Base-by-base conservation (phyloP, 1,140 invertebrate genomes). In the Ruditapes philippinarum region DNA sequence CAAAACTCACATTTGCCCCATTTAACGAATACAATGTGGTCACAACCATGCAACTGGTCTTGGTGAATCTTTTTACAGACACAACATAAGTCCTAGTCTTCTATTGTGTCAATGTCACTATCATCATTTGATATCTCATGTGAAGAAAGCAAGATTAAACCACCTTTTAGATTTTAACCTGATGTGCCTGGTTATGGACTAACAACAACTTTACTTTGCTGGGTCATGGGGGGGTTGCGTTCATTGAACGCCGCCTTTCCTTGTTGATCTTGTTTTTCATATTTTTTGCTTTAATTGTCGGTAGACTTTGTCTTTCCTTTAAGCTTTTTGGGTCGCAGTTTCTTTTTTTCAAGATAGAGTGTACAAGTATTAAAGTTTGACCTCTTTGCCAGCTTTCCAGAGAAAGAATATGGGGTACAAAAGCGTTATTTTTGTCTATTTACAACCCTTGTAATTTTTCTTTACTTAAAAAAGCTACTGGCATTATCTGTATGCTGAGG, bases 1-100 rank as follows among this genome's bases (percentile, higher is more conserved):
- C 79, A 89, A 51, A 62, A 14, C 31, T 84, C 80, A 83, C 88
- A 89, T 38, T 84, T 17, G 11, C 33, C 70, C 80, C 80, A 83
- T 51, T 76, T 83, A 19, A 76, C 70, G 62, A 82, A 76, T 22
- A 33, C 62, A 28, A 88, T 31, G 36, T 5, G 2, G 7, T 4
- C 22, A 28, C 25, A 28, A n/a, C 28, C 62, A 22, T 25, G 25
- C 12, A 82, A 11, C 25, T 83, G 76, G 19, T 74, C 42, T 51
- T 78, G 78, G 42, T 57, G 36, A 28, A 14, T 33, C 11, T 33
- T 11, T 28, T 36, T 36, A 36, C 62, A 68, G 14, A 68, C n/a
- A 68, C 62, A 68, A 36, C 62, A 68, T 5, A 28, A 12, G 5
- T 68, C 62, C 5, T 68, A 25, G 11, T 68, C 62, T 33, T 5